Base-by-base conservation (phyloP, 2,797 vertebrate species). In the Pipistrellus nathusii region DNA sequence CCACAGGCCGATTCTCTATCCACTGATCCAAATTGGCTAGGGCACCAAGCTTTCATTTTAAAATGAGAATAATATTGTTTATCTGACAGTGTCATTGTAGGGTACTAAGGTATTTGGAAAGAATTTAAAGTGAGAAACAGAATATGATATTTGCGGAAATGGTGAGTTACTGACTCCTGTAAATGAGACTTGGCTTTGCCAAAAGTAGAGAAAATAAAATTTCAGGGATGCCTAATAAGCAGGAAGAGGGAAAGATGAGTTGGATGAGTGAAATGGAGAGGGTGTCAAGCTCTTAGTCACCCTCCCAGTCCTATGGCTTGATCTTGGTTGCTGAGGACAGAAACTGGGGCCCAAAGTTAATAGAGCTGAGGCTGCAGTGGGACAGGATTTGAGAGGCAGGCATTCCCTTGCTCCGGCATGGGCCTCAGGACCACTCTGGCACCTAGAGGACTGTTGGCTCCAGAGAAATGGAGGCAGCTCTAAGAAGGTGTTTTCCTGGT, bases 31-130 rank as follows among this genome's bases (percentile, higher is more conserved):
- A 53, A 53, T 53, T 17, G 5, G 51, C 51, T 53, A 53, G 51
- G 51, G 51, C 51, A 20, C 38, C 55, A 64, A 30, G 14, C 82
- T 92, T 15, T 77, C 64, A 59, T 53, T 84, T 18, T 77, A 81
- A 91, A 69, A 76, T 46, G 23, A 3, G 21, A 82, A 83, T 44
- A 59, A 69, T 77, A 57, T 14, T 44, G 62, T 13, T 27, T 77
- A 20, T 21, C 20, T 44, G 9, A 53, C 59, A 44, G 18, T 20
- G 21, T 64, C 83, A 59, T 32, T 78, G 4, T 27, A 81, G 44
- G 53, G 6, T 71, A 21, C 78, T 55, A 95, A 94, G 4, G 7
- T 21, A 55, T 59, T 6, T 84, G 41, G 82, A 90, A 94, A 85
- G 25, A 87, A 87, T n/a, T 76, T 6, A 76, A 73, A 86, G 15